Base-by-base conservation (phyloP, 2,888 invertebrate species). In the Parascotia fuliginaria region DNA sequence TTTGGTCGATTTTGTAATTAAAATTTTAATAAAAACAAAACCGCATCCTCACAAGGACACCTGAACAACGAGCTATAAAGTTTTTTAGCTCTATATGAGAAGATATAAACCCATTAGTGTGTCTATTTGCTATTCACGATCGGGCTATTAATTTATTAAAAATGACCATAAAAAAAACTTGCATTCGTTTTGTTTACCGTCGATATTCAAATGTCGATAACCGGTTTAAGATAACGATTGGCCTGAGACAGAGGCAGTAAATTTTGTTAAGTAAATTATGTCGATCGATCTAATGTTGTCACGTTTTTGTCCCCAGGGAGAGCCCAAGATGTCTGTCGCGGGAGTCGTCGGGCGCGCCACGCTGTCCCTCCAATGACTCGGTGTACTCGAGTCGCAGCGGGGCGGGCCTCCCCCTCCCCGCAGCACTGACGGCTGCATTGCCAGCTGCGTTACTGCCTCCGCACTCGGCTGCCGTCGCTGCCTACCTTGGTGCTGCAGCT, bases 281-380 rank as follows among this genome's bases (percentile, higher is more conserved):
- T 72, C 68, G 44, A 60, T 67, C 57, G 59, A 69, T 67, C 68
- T 77, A 75, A 80, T 60, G 55, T 67, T 47, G 34, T 77, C 60
- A 58, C 81, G 22, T 14, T 73, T 77, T 92, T 92, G 93, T 89
- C 94, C 94, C 12, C 94, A 97, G 96, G 92, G 96, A 96, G 87
- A 96, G 96, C 87, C 96, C 96, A 63, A 94, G 96, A 79, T 96
- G 96, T 89, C 95, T 96, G 67, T 97, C 96, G 47, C 94, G 96
- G 75, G 96, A 96, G 79, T 97, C 97, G 50, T 95, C 95, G 60
- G 95, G 95, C 60, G 94, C 93, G 66, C 95, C 94, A 57, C 94
- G 96, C 61, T 96, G 96, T 85, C 96, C 96, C 55, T 95, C 96
- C 48, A 94, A 95, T 76, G 96, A 96, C 82, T 95, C 96, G n/a